Conservation (phyloP, 2,888 invertebrate species). For the Acleris laterana region DNA sequence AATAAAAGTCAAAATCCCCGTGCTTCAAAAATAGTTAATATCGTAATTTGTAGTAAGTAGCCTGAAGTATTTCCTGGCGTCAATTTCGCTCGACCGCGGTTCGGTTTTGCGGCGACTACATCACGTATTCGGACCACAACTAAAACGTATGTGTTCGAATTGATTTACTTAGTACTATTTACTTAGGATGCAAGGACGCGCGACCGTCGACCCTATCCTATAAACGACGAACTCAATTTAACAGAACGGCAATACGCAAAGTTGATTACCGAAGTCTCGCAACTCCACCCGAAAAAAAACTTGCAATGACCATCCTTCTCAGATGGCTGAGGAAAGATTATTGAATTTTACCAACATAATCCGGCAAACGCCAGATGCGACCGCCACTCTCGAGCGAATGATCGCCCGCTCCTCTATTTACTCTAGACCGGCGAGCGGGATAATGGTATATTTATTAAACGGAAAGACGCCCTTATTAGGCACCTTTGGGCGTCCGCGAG, state of each 20-base stretch:
- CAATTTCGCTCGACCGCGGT: slow-evolving; percentile 1
- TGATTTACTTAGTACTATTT: slow-evolving; percentile 43
- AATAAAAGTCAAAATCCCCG: no score
- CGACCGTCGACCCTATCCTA: slow-evolving; percentile 34
- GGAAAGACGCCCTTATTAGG: slow-evolving; percentile 55
- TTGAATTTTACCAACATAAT: slow-evolving; percentile 78
- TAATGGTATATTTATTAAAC: slow-evolving; percentile 71
- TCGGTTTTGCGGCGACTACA: slow-evolving; percentile 17
- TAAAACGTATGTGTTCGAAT: slow-evolving; percentile 38
- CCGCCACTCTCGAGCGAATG: slow-evolving; percentile 63
- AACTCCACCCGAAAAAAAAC: slow-evolving; percentile 56
- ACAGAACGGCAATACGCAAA: slow-evolving; percentile 47
- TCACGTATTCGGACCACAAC: slow-evolving; percentile 39
- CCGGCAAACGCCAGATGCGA: slow-evolving; percentile 70
- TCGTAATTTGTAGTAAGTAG: slow-evolving; percentile 5
- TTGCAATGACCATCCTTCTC: slow-evolving; percentile 60
- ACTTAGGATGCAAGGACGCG: slow-evolving; percentile 45
- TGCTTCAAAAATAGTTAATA: not conserved
- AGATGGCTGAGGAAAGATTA: slow-evolving; percentile 73
- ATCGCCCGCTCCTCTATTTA: slow-evolving; percentile 70
- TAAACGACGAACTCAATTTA: slow-evolving; percentile 38
- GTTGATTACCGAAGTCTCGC: slow-evolving; percentile 45
- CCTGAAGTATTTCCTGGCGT: slow-evolving; percentile 5
- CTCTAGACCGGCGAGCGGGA: slow-evolving; percentile 52
- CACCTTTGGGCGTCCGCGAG: slow-evolving; percentile 46